Conservation (phyloP, 2,888 invertebrate species). For the Drosophila rellima region DNA sequence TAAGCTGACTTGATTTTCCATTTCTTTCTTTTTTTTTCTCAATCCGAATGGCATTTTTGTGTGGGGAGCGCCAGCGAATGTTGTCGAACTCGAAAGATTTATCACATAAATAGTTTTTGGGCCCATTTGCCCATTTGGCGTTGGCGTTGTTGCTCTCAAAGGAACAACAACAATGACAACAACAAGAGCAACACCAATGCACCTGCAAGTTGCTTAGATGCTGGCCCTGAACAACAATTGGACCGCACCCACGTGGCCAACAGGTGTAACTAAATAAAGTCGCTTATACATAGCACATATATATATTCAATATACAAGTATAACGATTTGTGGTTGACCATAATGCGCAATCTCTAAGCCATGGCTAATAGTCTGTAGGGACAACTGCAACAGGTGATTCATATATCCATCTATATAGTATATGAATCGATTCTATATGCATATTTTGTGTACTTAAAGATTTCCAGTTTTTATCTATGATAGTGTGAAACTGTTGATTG, state of each 20-base stretch:
- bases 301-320: background rate
- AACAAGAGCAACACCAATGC: slow-evolving; percentile 34
- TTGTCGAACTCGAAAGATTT: slow-evolving; percentile 51
- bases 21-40: slow-evolving; percentile 2
- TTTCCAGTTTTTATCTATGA: slow-evolving; percentile 20
- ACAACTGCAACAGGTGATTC: slow-evolving; percentile 44
- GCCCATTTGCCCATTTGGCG: slow-evolving; percentile 12
- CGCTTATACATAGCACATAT: no score
- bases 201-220: slow-evolving; percentile 45
- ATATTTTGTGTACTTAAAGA: background rate
- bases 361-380: slow-evolving; percentile 13
- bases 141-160: slow-evolving; percentile 48
- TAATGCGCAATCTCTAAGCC: slow-evolving; percentile 11
- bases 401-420: slow-evolving; percentile 5
- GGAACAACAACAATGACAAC: slow-evolving; percentile 34
- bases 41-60: slow-evolving; percentile 35
- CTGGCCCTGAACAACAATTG: slow-evolving; percentile 53
- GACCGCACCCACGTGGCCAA: slow-evolving; percentile 30
- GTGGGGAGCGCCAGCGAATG: slow-evolving; percentile 38
- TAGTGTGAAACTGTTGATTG: slow-evolving; percentile 17
- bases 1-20: background rate
- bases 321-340: slow-evolving; percentile 12
- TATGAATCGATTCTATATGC: background rate
- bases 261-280: slow-evolving; percentile 41
- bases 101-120: slow-evolving; percentile 28